Evolutionary conservation across 2,888 invertebrate species (phyloP).

Genomic region (Seladonia tumulorum): DNA sequence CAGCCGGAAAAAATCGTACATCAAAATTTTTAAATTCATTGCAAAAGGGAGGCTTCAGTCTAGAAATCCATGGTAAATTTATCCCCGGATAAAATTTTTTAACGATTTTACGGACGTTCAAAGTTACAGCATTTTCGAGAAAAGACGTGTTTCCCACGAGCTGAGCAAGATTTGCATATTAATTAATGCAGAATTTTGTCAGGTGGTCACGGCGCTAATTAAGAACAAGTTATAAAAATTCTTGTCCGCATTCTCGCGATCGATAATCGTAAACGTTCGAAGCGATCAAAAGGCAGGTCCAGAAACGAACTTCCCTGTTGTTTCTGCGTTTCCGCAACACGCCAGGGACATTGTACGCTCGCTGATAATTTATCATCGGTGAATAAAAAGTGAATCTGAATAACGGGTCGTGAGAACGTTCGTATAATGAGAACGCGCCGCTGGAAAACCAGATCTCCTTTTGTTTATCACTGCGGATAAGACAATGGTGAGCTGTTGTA

Average conservation of each 20-base stretch:
- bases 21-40: too few species aligned
- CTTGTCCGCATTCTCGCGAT: background rate
- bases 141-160: too few species aligned
- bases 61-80: too few species aligned
- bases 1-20: too few species aligned
- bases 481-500: conserved; percentile 43
- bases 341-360: conserved; percentile 1
- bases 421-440: conserved; percentile 30
- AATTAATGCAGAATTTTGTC: too few species aligned
- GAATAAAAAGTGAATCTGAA: conserved; percentile 31
- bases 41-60: too few species aligned
- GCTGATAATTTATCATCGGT: conserved; percentile 28
- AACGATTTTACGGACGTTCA: too few species aligned
- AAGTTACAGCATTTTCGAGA: too few species aligned
- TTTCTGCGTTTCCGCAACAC: conserved; percentile 18
- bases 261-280: background rate
- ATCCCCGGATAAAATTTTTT: too few species aligned
- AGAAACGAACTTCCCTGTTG: background rate
- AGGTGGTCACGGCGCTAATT: background rate
- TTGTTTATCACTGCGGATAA: conserved; percentile 42
- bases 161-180: too few species aligned
- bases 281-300: background rate
- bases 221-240: background rate
- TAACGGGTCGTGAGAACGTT: conserved; percentile 25
- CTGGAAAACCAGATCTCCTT: conserved; percentile 45